Evolutionary conservation across 2,888 invertebrate genomes (phyloP).

Genomic region (Aplocera efformata): DNA sequence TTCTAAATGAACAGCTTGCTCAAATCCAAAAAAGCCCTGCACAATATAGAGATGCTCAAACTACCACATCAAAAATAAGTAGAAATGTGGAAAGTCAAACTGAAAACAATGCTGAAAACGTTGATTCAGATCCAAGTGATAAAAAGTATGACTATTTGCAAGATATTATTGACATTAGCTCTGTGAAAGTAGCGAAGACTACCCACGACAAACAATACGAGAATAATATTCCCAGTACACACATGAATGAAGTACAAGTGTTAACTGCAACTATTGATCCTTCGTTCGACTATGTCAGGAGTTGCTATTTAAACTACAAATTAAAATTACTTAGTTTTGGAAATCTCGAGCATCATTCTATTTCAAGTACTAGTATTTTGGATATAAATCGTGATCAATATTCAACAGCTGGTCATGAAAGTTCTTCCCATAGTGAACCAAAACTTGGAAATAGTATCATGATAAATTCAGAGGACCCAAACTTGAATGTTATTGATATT

Average conservation of each 20-base stretch:
- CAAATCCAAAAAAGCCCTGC: constrained; percentile 39
- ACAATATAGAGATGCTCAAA: constrained; percentile 33
- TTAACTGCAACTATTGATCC: constrained; percentile 48
- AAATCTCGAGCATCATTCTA: constrained; percentile 50
- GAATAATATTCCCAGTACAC: constrained; percentile 27
- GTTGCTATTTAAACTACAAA: constrained; percentile 53
- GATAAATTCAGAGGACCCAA: constrained; percentile 13
- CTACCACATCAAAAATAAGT: constrained; percentile 8
- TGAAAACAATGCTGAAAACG: constrained; percentile 22
- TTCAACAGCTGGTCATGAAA: constrained; percentile 4
- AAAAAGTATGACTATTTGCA: constrained; percentile 18
- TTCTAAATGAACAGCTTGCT: constrained; percentile 41
- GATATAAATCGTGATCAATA: constrained; percentile 5
- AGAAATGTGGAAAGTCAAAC: constrained; percentile 39
- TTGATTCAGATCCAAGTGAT: constrained; percentile 13
- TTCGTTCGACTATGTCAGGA: constrained; percentile 45
- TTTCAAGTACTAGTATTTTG: constrained; percentile 32
- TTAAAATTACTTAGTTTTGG: constrained; percentile 46
- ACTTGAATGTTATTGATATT: constrained; percentile 44
- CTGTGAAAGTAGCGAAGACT: constrained; percentile 4
- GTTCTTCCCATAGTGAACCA: constrained; percentile 9
- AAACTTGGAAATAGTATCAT: constrained; percentile 9
- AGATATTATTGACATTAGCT: constrained; percentile 9
- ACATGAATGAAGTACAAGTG: constrained; percentile 52
- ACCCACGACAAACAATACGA: constrained; percentile 19